Evolutionary conservation across 2,888 invertebrate genomes (phyloP).

Genomic region (Colostygia pectinataria): DNA sequence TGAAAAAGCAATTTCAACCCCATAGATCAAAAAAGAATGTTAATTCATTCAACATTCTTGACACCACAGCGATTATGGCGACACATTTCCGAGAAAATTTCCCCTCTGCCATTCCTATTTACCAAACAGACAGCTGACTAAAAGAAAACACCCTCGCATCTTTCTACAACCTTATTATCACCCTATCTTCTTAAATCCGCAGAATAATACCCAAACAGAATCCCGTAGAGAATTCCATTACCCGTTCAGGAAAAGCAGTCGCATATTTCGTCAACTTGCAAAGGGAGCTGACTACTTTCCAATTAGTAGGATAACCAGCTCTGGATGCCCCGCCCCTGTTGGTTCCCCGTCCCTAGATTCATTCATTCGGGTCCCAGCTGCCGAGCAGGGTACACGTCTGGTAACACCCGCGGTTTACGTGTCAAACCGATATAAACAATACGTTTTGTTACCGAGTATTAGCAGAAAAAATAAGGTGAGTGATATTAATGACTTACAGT

Average conservation of each 20-base stretch:
- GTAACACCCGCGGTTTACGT: conserved; percentile 44
- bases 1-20: conserved; percentile 24
- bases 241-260: conserved; percentile 41
- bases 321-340: conserved; percentile 67
- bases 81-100: conserved; percentile 44
- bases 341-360: conserved; percentile 61
- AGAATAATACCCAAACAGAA: conserved; percentile 41
- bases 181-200: conserved; percentile 30
- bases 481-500: conserved; percentile 6
- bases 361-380: conserved; percentile 65
- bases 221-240: conserved; percentile 59
- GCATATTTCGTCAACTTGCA: conserved; percentile 19
- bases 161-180: not conserved
- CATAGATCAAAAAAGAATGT: conserved; percentile 26
- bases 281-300: conserved; percentile 32
- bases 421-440: conserved; percentile 31
- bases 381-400: conserved; percentile 47
- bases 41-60: conserved; percentile 26
- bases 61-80: conserved; percentile 34
- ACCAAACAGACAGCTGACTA: conserved; percentile 40
- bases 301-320: conserved; percentile 45
- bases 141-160: conserved; percentile 12
- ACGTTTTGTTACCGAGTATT: conserved; percentile 10
- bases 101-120: conserved; percentile 35
- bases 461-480: conserved; percentile 23